A percentile compares a stretch with the other conserved stretches of the same genome.
Evolutionary conservation across 2,888 invertebrate species (phyloP).

Genomic region (Plusia festucae): DNA sequence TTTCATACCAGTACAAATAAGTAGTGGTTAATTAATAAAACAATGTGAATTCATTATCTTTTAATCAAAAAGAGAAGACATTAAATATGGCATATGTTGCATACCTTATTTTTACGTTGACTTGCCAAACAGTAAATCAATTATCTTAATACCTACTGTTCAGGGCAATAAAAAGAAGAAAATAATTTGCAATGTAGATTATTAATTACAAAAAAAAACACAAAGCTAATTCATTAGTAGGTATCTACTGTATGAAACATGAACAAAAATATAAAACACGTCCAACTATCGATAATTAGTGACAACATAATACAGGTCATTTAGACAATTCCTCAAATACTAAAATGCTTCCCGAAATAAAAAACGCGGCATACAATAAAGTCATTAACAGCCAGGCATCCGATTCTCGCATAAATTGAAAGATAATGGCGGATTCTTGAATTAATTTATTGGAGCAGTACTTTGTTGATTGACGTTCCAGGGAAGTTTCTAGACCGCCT

Average conservation of each 20-base stretch:
- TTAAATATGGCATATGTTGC: neutral
- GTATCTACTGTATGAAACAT: constrained; percentile 25
- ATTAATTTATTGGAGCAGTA: constrained; percentile 64
- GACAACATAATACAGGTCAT: constrained; percentile 30
- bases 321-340: constrained; percentile 47
- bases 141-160: neutral
- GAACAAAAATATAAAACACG: neutral
- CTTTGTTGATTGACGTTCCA: constrained; percentile 50
- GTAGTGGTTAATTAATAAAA: constrained; percentile 1
- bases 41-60: constrained; percentile 4
- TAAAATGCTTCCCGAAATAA: constrained; percentile 54
- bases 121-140: neutral
- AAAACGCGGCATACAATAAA: constrained; percentile 72
- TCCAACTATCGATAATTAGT: constrained; percentile 29
- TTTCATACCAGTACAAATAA: constrained; percentile 1
- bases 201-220: neutral
- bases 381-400: constrained; percentile 74
- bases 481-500: constrained; percentile 55
- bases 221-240: constrained; percentile 9
- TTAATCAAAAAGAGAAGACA: neutral
- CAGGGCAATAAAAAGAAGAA: neutral
- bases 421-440: constrained; percentile 63
- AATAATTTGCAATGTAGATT: neutral
- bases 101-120: neutral
- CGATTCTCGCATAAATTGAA: constrained; percentile 72